These are phyloP conservation scores for Rana temporaria DNA, from an alignment of 2,113 vertebrate genomes.

Conservation along the genomic window DNA sequence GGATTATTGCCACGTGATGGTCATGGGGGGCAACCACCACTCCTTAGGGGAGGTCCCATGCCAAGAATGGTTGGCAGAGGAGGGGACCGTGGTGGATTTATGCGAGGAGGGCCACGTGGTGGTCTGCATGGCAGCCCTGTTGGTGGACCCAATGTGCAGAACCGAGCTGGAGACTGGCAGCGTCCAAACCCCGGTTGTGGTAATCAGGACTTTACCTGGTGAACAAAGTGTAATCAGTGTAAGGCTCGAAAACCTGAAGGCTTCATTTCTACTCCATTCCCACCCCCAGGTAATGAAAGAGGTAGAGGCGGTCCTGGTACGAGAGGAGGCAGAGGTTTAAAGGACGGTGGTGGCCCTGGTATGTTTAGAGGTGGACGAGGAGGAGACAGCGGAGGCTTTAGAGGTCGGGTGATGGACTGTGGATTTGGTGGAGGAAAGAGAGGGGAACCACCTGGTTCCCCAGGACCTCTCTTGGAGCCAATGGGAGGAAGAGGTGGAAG, in stretches of 20 bases:
- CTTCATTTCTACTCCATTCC: conserved; percentile 88
- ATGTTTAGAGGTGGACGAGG: conserved; percentile 81
- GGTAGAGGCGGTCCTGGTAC: conserved; percentile 91
- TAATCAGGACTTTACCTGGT: conserved; percentile 98
- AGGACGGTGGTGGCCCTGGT: conserved; percentile 88
- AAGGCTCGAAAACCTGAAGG: conserved; percentile 96
- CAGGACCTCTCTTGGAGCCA: conserved; percentile 78
- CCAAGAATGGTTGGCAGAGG: conserved; percentile 90
- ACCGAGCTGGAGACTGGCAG: conserved; percentile 96
- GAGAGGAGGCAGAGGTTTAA: conserved; percentile 82
- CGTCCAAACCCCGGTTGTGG: conserved; percentile 96
- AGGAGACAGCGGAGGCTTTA: conserved; percentile 85
- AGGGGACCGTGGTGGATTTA: conserved; percentile 84
- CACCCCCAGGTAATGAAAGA: conserved; percentile 85
- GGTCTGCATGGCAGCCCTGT: conserved; percentile 87
- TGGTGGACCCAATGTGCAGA: conserved; percentile 88
- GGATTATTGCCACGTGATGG: conserved; percentile 86
- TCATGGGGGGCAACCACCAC: conserved; percentile 81
- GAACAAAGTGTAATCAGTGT: conserved; percentile 98
- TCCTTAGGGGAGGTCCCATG: conserved; percentile 90
- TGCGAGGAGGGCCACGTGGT: conserved; percentile 85
- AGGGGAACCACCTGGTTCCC: conserved; percentile 76
- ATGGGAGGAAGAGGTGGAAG: conserved; percentile 74
- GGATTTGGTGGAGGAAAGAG: conserved; percentile 85
- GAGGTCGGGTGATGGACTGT: conserved; percentile 89